Conservation (phyloP, 2,888 invertebrate species). For the Catocala fraxini region DNA sequence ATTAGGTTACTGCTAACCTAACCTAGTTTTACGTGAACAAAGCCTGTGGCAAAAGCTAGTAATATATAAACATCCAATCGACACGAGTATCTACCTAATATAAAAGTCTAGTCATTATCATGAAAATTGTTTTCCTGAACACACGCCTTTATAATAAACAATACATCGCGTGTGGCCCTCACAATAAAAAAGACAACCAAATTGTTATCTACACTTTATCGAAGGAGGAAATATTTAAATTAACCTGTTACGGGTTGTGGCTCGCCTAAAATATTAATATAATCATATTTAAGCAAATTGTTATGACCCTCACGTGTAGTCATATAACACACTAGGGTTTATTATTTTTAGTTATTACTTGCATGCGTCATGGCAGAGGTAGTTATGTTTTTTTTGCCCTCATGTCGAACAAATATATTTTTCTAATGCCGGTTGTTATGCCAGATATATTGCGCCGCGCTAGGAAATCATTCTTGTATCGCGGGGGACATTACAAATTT, state of each 20-base stretch:
- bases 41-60: too few species aligned
- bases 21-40: too few species aligned
- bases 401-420: too few species aligned
- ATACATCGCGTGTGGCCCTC: slow-evolving; percentile 10
- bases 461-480: too few species aligned
- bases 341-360: not conserved
- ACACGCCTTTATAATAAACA: slow-evolving; percentile 7
- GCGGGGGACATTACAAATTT: too few species aligned
- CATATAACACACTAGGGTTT: not conserved
- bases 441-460: too few species aligned
- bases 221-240: slow-evolving; percentile 21
- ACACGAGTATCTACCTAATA: too few species aligned
- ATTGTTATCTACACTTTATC: slow-evolving; percentile 24
- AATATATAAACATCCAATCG: too few species aligned
- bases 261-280: slow-evolving; percentile 14
- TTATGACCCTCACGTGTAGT: slow-evolving; percentile 14
- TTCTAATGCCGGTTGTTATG: too few species aligned
- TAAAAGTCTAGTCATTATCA: not conserved
- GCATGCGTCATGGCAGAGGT: not conserved
- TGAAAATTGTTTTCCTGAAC: not conserved
- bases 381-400: not conserved
- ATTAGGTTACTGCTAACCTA: too few species aligned
- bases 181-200: slow-evolving; percentile 25
- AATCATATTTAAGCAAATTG: slow-evolving; percentile 15
- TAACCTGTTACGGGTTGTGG: slow-evolving; percentile 19